Percentiles rank a stretch among this genome's conserved stretches.
These are phyloP conservation scores for Platycnemis pennipes DNA, from an alignment of 2,888 invertebrate species.

Conservation along the genomic window DNA sequence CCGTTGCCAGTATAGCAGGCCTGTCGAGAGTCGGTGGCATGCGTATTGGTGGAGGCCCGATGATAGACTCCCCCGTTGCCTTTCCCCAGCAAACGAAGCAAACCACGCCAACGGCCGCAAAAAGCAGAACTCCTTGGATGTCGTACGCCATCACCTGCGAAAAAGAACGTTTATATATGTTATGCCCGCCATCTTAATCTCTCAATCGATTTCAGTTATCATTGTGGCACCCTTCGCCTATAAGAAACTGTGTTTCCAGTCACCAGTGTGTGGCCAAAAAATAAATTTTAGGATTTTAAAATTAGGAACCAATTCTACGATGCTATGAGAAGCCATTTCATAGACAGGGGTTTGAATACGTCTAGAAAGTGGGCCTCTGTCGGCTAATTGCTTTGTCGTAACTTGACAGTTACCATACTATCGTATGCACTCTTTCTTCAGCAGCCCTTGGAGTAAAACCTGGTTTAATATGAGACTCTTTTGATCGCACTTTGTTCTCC, in stretches of 20 bases:
- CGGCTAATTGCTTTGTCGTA: no score
- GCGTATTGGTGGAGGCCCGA: slow-evolving; percentile 23
- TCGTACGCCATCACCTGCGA: slow-evolving; percentile 52
- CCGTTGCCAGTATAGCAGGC: slow-evolving; percentile 8
- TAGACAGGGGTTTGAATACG: no score
- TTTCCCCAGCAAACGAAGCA: slow-evolving; percentile 51
- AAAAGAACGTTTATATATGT: not conserved
- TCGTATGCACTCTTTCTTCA: no score
- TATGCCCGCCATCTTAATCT: not conserved
- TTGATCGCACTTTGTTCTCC: no score
- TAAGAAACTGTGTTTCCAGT: not conserved
- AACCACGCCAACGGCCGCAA: slow-evolving; percentile 21
- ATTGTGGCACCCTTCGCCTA: not conserved
- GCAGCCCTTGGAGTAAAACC: no score
- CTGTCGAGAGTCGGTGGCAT: slow-evolving; percentile 41
- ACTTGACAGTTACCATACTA: no score
- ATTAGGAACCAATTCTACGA: no score
- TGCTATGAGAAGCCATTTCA: no score
- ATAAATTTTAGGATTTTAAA: no score
- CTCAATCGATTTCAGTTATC: not conserved
- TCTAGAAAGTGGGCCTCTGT: no score
- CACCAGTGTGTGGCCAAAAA: no score
- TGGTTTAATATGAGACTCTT: no score
- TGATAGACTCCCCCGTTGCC: slow-evolving; percentile 2
- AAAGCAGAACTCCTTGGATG: slow-evolving; percentile 24